Evolutionary conservation across 2,888 invertebrate genomes (phyloP), one percentile per base, ranked within the genome.

Genomic region (Brenthis daphne): DNA sequence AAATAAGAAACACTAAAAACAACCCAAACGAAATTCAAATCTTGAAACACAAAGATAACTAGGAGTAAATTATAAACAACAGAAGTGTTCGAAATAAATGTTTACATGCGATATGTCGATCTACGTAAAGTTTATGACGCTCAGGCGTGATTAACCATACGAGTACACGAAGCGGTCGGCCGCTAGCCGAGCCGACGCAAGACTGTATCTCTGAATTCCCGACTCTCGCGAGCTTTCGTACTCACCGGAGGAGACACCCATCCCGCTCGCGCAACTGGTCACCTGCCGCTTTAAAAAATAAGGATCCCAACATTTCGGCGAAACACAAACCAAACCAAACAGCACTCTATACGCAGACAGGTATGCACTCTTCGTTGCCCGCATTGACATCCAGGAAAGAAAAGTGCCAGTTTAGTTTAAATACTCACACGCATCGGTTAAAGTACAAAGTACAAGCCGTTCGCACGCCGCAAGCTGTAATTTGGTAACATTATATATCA

Each of bases 61-160:
- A 33, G 11, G 5, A 61, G 48, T 43, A 66, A 56, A 84, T 83
- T 79, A 77, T 74, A 73, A 76, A 73, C 73, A 73, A 78, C 72
- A 76, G 76, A 64, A 55, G 73, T 69, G 68, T 75, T 29, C 12
- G n/a, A 47, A 68, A 68, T 16, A 55, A 65, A 69, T 67, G n/a
- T 56, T 53, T 61, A 63, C 64, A 69, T 51, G 37, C 53, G 68
- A 48, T 69, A 56, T 82, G 65, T 64, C 66, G 73, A 76, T 82
- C 82, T 63, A 83, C 91, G 90, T 87, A 90, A 92, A 92, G 86
- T 91, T 91, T 85, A 85, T 80, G 81, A 84, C 84, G 85, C 79
- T 79, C 77, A 73, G 81, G 33, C 56, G 58, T 57, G 68, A 66
- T n/a, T 57, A 72, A 74, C 72, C 73, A 72, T 70, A 67, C 74